Conservation (phyloP, 2,888 invertebrate species). For the Dromius quadrimaculatus region DNA sequence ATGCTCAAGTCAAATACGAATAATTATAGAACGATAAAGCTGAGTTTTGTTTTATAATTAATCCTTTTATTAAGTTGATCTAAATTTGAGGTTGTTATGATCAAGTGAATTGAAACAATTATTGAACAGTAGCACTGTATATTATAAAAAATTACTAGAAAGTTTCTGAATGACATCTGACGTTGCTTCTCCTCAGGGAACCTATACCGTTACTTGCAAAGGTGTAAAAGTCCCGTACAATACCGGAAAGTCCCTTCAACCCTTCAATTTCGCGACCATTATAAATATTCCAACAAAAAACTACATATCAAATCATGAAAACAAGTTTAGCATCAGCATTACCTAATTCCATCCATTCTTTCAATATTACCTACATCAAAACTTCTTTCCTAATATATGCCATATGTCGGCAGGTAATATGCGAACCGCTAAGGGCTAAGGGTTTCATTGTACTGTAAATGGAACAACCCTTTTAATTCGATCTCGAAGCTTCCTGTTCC, state of each 20-base stretch:
- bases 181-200: slow-evolving; percentile 10
- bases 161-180: slow-evolving; percentile 16
- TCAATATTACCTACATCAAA: not conserved
- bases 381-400: slow-evolving; percentile 58
- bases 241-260: slow-evolving; percentile 47
- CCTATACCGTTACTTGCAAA: slow-evolving; percentile 39
- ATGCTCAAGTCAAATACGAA: no score
- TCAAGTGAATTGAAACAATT: no score
- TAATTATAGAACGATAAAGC: no score
- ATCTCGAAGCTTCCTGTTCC: slow-evolving; percentile 60
- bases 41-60: no score
- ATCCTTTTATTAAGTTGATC: no score
- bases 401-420: slow-evolving; percentile 65
- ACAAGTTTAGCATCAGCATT: slow-evolving; percentile 22
- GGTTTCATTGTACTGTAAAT: slow-evolving; percentile 61
- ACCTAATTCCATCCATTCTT: not conserved
- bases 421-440: slow-evolving; percentile 58
- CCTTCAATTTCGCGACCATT: slow-evolving; percentile 51
- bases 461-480: slow-evolving; percentile 63
- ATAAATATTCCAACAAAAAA: slow-evolving; percentile 50
- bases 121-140: no score
- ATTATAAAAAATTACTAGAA: no score
- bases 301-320: slow-evolving; percentile 48
- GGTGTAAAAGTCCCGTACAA: slow-evolving; percentile 48
- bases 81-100: no score